phyloP scores from a whole-genome alignment of 2,113 vertebrate genomes.

The Procavia capensis region DNA sequence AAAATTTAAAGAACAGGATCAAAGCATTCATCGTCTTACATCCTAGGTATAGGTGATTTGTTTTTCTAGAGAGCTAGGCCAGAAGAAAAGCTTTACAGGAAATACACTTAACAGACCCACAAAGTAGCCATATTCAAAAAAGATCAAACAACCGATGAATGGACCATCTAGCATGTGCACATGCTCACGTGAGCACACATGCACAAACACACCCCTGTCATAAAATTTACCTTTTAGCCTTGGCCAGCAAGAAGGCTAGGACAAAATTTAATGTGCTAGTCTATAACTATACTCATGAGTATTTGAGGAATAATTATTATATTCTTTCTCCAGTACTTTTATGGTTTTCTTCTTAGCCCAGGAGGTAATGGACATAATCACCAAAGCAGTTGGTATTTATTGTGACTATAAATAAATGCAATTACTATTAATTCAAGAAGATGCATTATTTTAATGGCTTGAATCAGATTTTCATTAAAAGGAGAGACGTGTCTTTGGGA shows the following conservation, averaged over 20 bases:
- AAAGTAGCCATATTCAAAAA: background rate
- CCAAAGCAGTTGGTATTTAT: background rate
- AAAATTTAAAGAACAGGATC: conserved; percentile 33
- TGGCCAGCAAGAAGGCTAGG: background rate
- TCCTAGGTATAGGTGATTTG: conserved; percentile 7
- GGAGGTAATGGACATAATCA: background rate
- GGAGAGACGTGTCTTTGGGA: background rate
- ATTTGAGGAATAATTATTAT: background rate
- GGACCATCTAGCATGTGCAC: background rate
- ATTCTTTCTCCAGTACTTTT: background rate
- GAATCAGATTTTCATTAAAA: conserved; percentile 31
- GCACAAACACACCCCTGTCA: background rate
- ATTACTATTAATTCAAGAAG: conserved; percentile 20
- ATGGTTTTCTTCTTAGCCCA: background rate
- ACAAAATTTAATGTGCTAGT: background rate
- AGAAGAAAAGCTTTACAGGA: background rate
- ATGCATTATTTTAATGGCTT: conserved; percentile 30
- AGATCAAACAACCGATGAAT: background rate
- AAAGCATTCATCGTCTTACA: conserved; percentile 35
- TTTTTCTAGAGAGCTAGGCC: conserved; percentile 40
- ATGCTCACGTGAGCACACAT: background rate
- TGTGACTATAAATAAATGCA: conserved; percentile 38
- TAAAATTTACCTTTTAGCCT: background rate
- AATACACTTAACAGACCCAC: conserved; percentile 1
- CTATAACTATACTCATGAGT: background rate